Conservation (phyloP, 2,888 invertebrate species). For the Hecatera dysodea region DNA sequence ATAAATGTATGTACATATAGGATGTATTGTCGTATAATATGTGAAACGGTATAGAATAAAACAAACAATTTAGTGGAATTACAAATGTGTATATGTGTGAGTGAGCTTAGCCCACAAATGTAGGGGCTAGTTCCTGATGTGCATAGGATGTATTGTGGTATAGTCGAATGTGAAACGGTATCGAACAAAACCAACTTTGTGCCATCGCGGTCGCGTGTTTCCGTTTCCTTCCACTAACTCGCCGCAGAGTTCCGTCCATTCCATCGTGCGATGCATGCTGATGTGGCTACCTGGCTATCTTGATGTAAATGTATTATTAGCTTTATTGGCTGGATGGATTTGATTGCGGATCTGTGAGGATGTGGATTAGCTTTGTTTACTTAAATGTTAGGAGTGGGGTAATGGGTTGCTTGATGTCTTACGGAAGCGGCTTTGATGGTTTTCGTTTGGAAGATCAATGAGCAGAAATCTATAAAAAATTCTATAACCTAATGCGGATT, state of each 20-base stretch:
- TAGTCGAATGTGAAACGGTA: slow-evolving; percentile 66
- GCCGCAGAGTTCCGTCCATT: slow-evolving; percentile 76
- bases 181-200: slow-evolving; percentile 66
- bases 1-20: slow-evolving; percentile 10
- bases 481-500: neutral
- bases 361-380: slow-evolving; percentile 31
- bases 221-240: slow-evolving; percentile 75
- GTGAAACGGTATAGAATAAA: slow-evolving; percentile 66
- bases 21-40: slow-evolving; percentile 46
- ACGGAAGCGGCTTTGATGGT: slow-evolving; percentile 30
- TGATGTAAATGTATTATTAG: slow-evolving; percentile 60
- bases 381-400: slow-evolving; percentile 27
- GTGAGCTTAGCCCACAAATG: slow-evolving; percentile 1
- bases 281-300: slow-evolving; percentile 61
- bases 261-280: slow-evolving; percentile 70
- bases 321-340: slow-evolving; percentile 41
- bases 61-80: slow-evolving; percentile 41
- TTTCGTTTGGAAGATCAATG: slow-evolving; percentile 16
- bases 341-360: slow-evolving; percentile 36
- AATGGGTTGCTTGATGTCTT: slow-evolving; percentile 2
- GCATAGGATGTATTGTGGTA: slow-evolving; percentile 27
- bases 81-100: neutral
- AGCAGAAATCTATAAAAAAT: too few relatives aligned
- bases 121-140: neutral
- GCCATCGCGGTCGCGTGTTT: slow-evolving; percentile 72